A percentile compares a stretch with the other conserved stretches of the same genome.
These are phyloP conservation scores for Hetaerina titia DNA, from an alignment of 2,888 invertebrate species.

Conservation along the genomic window DNA sequence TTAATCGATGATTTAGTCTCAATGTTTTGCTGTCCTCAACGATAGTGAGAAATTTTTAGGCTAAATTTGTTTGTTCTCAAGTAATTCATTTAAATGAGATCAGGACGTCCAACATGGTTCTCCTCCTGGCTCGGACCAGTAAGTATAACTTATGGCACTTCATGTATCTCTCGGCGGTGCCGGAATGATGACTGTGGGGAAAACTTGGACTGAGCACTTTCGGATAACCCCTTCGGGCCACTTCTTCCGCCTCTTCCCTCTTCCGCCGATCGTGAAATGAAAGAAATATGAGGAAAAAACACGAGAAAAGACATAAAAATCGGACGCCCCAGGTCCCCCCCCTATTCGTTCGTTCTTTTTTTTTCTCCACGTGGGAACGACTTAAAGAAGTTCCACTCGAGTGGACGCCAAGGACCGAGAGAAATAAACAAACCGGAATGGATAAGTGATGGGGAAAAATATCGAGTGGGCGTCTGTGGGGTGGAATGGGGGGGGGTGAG, in stretches of 20 bases:
- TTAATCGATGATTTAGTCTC: too few species aligned
- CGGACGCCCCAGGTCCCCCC: neutral
- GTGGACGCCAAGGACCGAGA: neutral
- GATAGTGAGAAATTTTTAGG: too few species aligned
- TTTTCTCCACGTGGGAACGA: neutral
- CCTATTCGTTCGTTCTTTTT: neutral
- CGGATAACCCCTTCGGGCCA: neutral
- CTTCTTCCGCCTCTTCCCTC: neutral
- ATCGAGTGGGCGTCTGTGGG: neutral
- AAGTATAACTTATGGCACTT: too few species aligned
- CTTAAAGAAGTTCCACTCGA: neutral
- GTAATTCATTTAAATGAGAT: too few species aligned
- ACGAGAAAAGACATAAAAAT: neutral
- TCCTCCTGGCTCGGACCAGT: too few species aligned
- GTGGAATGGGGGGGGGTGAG: neutral
- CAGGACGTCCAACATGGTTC: too few species aligned
- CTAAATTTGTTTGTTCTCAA: too few species aligned
- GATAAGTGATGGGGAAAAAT: slow-evolving; percentile 10
- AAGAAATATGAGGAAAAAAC: neutral
- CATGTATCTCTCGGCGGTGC: too few species aligned
- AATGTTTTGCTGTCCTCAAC: too few species aligned
- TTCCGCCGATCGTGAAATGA: neutral
- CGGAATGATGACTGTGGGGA: too few species aligned
- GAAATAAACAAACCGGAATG: slow-evolving; percentile 33
- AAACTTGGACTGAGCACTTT: neutral